These are phyloP conservation scores for Mycteria americana DNA, from an alignment of 2,797 vertebrate species.

Conservation along the genomic window DNA sequence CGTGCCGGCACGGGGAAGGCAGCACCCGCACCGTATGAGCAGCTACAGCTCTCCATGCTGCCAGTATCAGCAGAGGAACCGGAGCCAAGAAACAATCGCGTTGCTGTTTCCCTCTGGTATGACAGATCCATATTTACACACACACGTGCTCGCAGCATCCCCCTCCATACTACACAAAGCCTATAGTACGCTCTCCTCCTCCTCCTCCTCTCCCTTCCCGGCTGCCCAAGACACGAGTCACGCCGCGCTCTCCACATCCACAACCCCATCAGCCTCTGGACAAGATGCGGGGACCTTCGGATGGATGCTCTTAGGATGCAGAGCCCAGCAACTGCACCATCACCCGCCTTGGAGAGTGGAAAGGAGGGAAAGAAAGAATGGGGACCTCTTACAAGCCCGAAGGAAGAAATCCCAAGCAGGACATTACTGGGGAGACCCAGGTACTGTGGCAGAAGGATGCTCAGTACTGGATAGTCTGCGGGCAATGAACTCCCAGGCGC, in stretches of 20 bases:
- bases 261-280: not conserved
- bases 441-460: not conserved
- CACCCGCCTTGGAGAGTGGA: not conserved
- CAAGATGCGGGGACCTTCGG: not conserved
- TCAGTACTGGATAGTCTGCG: not conserved
- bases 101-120: not conserved
- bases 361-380: not conserved
- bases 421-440: not conserved
- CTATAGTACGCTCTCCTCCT: not conserved
- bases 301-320: not conserved
- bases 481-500: not conserved
- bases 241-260: not conserved
- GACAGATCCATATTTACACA: not conserved
- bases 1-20: not conserved
- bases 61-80: not conserved
- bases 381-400: not conserved
- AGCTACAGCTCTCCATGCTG: not conserved
- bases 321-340: not conserved
- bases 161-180: not conserved
- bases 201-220: not conserved
- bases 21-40: not conserved
- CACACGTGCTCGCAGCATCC: not conserved
- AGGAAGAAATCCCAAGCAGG: not conserved
- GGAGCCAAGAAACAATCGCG: not conserved
- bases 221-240: not conserved